Base-by-base conservation (phyloP, 2,888 invertebrate genomes). In the Platycheirus rosarum region DNA sequence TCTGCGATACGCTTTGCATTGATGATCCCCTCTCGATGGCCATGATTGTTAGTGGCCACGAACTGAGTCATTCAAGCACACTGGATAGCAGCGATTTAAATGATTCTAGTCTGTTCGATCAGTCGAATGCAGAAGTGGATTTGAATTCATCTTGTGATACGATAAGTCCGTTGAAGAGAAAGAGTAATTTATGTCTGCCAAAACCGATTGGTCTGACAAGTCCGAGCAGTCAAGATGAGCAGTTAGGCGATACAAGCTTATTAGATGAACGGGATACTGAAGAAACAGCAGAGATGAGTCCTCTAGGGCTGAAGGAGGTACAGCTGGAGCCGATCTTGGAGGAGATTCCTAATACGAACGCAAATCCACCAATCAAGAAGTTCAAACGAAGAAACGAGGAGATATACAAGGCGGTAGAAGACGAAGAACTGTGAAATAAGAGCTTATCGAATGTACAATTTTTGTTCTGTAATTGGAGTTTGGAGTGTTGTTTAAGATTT, bases 11-110 rank as follows among this genome's bases (percentile, higher is more conserved):
- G 79, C 89, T 96, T 40, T 93, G 94, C 0, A 93, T 98, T 69
- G 95, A 95, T 88, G 97, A 98, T 91, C 98, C 98, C 0, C 90
- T 95, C 11, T 92, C 92, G 84, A 91, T 95, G 37, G 89, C 95
- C 0, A 88, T 93, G 88, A 89, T 92, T 11, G 89, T 92, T 71
- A 89, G 89, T 18, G 92, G 93, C 0, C 89, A 92, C 77, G 89
- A 87, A 42, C 70, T 91, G 14, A 89, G 87, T 32, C 85, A 86
- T 73, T 87, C 88, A 1, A 86, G 79, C 65, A 86, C 85, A 3
- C 60, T 86, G 0, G 86, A 87, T 14, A 85, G 87, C 3, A 87
- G 85, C 9, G 69, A 74, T 48, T 55, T 68, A 2, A 84, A 82
- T 44, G 53, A 68, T 40, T 57, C 84, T 23, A 71, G 82, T n/a